Conservation (phyloP, 2,888 invertebrate genomes). For the Ophion slaviceki region DNA sequence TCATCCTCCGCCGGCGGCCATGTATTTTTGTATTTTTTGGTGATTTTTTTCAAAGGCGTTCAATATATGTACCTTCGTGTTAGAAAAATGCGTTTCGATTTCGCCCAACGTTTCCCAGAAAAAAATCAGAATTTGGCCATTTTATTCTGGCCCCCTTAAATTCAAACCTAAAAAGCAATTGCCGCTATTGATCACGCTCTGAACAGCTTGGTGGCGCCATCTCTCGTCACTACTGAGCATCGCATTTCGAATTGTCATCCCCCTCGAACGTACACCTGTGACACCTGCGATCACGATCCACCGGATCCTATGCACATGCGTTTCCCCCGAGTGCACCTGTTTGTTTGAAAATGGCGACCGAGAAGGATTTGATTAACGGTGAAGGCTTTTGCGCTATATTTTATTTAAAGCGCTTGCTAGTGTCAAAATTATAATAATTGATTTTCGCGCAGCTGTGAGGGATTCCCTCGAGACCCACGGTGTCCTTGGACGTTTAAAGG, state of each 20-base stretch:
- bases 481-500: conserved; percentile 79
- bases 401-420: neutral
- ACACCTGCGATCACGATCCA: neutral
- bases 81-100: no score
- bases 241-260: no score
- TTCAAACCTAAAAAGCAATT: neutral
- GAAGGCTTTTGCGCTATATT: conserved; percentile 1
- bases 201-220: neutral
- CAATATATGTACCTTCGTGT: no score
- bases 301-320: neutral
- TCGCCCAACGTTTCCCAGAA: no score
- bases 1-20: no score
- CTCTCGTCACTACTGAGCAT: neutral
- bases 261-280: neutral
- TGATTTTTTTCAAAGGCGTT: no score
- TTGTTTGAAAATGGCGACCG: conserved; percentile 72
- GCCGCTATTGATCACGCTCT: neutral
- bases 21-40: no score
- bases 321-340: conserved; percentile 52
- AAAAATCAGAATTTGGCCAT: no score
- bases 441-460: conserved; percentile 75
- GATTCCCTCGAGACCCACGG: conserved; percentile 80
- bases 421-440: neutral
- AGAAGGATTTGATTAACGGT: conserved; percentile 71
- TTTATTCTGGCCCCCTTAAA: no score